Evolutionary conservation across 2,797 vertebrate genomes (phyloP), one percentile per base, ranked within the genome.

Genomic region (Luscinia luscinia): DNA sequence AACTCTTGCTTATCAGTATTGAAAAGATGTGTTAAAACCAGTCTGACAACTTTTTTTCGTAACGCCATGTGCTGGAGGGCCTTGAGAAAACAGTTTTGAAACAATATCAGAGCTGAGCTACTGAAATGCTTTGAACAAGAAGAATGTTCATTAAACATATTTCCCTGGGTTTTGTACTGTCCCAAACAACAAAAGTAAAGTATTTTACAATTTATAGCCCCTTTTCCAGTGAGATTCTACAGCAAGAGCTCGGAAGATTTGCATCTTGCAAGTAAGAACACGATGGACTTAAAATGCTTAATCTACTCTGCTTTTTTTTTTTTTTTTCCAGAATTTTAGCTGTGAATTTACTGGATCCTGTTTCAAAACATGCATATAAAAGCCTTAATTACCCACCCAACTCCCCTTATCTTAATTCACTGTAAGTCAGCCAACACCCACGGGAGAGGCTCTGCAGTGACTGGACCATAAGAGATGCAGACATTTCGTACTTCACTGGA

Each of bases 21-120:
- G 93, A 97, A 97, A 97, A 98, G 97, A 98, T 98, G 96, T 97
- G 95, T 97, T 97, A 97, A 97, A 98, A 98, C 97, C 98, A 97
- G 98, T 98, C 96, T 84, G 97, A 90, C 97, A 87, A 91, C 98
- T 97, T 98, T 97, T 91, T 97, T 97, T 93, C 15, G 1, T 94
- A 96, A 96, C 57, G 6, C 94, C 95, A 87, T 96, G 87, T 95
- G 95, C 96, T 97, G 74, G 91, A 97, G 97, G 96, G 97, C 97
- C 96, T 97, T 97, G 94, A 94, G 95, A 96, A 97, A 97, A 97
- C 96, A 94, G 92, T 97, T 97, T 94, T 96, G 96, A 97, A 98
- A 97, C 93, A 97, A 82, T 95, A 96, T 96, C 95, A 97, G 93
- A 73, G 59, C 77, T 57, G 26, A 97, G 93, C 93, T 86, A 85